These are phyloP conservation scores for Enteromius viviparus DNA, from an alignment of 2,797 vertebrate species.

Conservation along the genomic window DNA sequence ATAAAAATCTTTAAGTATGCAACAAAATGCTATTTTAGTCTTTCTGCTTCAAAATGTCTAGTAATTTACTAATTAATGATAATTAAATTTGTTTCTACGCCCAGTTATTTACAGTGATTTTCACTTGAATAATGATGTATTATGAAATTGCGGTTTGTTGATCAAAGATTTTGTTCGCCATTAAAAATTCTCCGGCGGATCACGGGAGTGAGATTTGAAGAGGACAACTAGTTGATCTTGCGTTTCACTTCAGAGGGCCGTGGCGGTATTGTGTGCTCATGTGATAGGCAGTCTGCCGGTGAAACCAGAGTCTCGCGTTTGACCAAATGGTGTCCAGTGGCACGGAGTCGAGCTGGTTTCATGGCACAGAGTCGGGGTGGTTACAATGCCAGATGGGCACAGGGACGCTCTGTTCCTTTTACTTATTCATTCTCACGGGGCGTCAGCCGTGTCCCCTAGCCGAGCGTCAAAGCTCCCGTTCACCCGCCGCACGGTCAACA, in stretches of 20 bases:
- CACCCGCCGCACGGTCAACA: conserved; percentile 25
- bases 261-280: conserved; percentile 22
- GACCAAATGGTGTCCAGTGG: conserved; percentile 40
- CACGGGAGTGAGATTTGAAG: neutral
- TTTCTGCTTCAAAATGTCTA: neutral
- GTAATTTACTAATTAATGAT: neutral
- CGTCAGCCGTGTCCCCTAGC: conserved; percentile 42
- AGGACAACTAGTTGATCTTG: conserved; percentile 28
- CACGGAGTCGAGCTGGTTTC: conserved; percentile 49
- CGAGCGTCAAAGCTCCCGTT: conserved; percentile 37
- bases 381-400: conserved; percentile 63
- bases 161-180: neutral
- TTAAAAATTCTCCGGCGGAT: neutral
- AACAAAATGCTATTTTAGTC: neutral
- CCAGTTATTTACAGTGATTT: neutral
- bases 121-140: neutral
- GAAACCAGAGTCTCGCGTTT: conserved; percentile 36
- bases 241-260: conserved; percentile 32
- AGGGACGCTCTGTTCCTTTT: conserved; percentile 71
- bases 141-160: neutral
- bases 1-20: no score
- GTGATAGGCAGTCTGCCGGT: conserved; percentile 27
- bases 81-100: neutral
- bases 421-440: conserved; percentile 69
- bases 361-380: conserved; percentile 59